Base-by-base conservation (phyloP, 2,888 invertebrate genomes). In the Euphydryas editha region DNA sequence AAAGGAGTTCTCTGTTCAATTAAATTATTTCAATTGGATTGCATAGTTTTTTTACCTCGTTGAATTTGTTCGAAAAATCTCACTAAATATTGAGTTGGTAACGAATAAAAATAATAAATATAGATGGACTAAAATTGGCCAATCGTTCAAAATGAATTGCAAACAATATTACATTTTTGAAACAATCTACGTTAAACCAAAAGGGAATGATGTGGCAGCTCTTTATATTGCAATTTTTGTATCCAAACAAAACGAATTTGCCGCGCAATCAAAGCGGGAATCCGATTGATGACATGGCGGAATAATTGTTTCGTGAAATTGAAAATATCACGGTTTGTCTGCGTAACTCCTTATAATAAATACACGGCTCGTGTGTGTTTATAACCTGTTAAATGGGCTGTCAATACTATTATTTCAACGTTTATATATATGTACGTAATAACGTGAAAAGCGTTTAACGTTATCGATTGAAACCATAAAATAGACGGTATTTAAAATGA, bases 161-260 rank as follows among this genome's bases (percentile, higher is more conserved):
- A 90, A 91, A 91, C 91, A 91, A 89, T 90, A 88, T 90, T 90
- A 91, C 90, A 88, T 90, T 90, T 91, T 90, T 87, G 89, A 87
- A 87, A 86, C 91, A 90, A 92, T 92, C 90, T 90, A 92, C 90
- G 91, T 88, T 88, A 90, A 91, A 88, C 91, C 88, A 83, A 90
- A 92, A 88, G 89, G 91, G 92, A 91, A 92, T 92, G 92, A 92
- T 92, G 92, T 92, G 92, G 91, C 90, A 88, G 89, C 91, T 91
- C 91, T 92, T 91, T 92, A 91, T 90, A 92, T 92, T 92, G 92
- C 92, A 92, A 92, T 91, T 92, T 92, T 92, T 92, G 91, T 90
- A 87, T 90, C 86, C 90, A 92, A 92, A 92, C 92, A 92, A 92
- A 92, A 91, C 90, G 88, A 92, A 91, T 92, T 92, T 91, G 90